Percentiles rank a stretch among this genome's conserved stretches.
Conservation (phyloP, 2,113 vertebrate genomes). For the Pleuronectes platessa region DNA sequence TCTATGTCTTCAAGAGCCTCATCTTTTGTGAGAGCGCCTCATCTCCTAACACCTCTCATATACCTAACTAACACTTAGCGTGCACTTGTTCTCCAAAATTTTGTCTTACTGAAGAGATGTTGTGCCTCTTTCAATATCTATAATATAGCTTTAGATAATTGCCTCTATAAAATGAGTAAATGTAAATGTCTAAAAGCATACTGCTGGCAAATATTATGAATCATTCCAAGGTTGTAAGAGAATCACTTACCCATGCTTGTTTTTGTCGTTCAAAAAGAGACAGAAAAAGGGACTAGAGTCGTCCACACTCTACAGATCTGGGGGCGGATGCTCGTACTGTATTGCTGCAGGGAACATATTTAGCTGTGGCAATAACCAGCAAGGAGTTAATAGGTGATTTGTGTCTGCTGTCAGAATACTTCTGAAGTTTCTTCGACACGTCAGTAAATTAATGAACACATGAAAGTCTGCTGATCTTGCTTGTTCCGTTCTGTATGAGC, state of each 20-base stretch:
- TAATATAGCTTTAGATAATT: not conserved
- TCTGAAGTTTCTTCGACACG: constrained; percentile 45
- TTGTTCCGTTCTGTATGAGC: constrained; percentile 45
- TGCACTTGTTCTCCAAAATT: not conserved
- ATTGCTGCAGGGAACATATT: constrained; percentile 22
- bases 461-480: constrained; percentile 54
- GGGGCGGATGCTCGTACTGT: constrained; percentile 22
- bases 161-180: not conserved
- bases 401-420: constrained; percentile 45
- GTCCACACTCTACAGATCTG: not conserved
- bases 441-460: constrained; percentile 49
- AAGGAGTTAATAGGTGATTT: constrained; percentile 49
- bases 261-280: constrained; percentile 7
- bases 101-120: not conserved
- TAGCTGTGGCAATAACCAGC: constrained; percentile 33
- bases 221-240: constrained; percentile 47
- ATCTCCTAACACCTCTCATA: not conserved
- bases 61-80: not conserved
- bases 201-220: constrained; percentile 27
- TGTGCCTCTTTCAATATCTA: not conserved
- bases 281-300: not conserved
- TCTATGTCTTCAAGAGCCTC: not conserved
- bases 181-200: not conserved
- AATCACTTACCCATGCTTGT: constrained; percentile 18
- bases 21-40: not conserved